Evolutionary conservation across 2,797 vertebrate species (phyloP), one percentile per base, ranked within the genome.

Genomic region (Sebastes cheni): DNA sequence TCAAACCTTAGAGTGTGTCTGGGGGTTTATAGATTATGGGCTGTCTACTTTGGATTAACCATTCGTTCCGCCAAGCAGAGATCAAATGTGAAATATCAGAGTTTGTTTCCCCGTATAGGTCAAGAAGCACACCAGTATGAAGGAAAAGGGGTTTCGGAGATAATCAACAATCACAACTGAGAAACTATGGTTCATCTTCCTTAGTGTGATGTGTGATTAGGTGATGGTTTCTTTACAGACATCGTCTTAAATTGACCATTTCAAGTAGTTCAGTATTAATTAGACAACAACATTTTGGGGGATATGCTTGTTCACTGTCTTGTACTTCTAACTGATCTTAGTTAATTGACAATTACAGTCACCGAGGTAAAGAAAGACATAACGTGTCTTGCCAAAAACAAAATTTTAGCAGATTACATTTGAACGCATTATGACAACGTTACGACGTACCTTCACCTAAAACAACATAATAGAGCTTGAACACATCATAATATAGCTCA

Each of bases 171-270:
- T 81, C 72, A 76, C 68, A 67, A 34, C 54, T 66, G 65, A 85
- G 71, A 88, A 10, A 82, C 82, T 77, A 79, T 82, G 71, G 77
- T 42, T 58, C 6, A 55, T 68, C 13, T 39, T 70, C 69, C 81
- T 97, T 93, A 96, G 96, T 97, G 97, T 97, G 91, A 94, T 46
- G 14, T 46, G 42, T 46, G 42, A 46, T 46, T 46, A 93, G 93
- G 90, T 89, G 84, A 95, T 67, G 94, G 95, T 97, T 97, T 97
- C 96, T 97, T 97, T 95, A 96, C 94, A 96, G 96, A 97, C 96
- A 97, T 96, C 93, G 92, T 94, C 93, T 91, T 86, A 77, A 90
- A 67, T 29, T 71, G 73, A 74, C n/a, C 25, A 55, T 60, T 61
- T n/a, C 1, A 66, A 58, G 59, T 34, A 30, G 25, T 25, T 29